Evolutionary conservation across 2,797 vertebrate species (phyloP).

Genomic region (Gymnocypris eckloni): DNA sequence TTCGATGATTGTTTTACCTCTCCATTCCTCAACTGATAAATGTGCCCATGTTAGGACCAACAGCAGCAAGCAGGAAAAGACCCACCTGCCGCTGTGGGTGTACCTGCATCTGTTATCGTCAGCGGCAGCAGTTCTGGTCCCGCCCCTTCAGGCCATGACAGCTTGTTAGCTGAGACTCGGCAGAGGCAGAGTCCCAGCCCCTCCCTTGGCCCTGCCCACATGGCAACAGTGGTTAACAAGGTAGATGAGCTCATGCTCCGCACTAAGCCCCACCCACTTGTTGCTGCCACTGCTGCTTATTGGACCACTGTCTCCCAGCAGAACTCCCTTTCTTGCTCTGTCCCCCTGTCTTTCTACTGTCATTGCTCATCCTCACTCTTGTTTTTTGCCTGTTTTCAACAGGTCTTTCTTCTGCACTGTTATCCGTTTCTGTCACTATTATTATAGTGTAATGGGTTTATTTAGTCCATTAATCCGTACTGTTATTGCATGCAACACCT

Average conservation of each 20-base stretch:
- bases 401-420: conserved; percentile 11
- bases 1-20: conserved; percentile 77
- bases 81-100: conserved; percentile 82
- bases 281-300: conserved; percentile 74
- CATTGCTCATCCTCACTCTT: conserved; percentile 28
- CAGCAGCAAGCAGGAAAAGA: conserved; percentile 82
- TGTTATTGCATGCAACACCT: not conserved
- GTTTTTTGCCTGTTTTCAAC: conserved; percentile 12
- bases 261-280: conserved; percentile 78
- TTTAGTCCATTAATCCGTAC: not conserved
- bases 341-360: conserved; percentile 40
- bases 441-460: not conserved
- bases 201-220: conserved; percentile 83
- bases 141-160: conserved; percentile 80
- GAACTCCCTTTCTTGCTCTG: conserved; percentile 63
- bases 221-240: conserved; percentile 90
- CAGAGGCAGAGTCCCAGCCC: conserved; percentile 79
- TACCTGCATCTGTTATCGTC: conserved; percentile 91
- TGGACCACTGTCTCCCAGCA: conserved; percentile 64
- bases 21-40: conserved; percentile 74
- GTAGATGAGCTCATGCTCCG: conserved; percentile 82
- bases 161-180: conserved; percentile 83
- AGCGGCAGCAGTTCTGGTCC: conserved; percentile 84
- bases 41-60: conserved; percentile 83
- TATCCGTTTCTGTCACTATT: not conserved